Conservation (phyloP, 1,140 invertebrate genomes). For the Diachasmimorpha longicaudata region DNA sequence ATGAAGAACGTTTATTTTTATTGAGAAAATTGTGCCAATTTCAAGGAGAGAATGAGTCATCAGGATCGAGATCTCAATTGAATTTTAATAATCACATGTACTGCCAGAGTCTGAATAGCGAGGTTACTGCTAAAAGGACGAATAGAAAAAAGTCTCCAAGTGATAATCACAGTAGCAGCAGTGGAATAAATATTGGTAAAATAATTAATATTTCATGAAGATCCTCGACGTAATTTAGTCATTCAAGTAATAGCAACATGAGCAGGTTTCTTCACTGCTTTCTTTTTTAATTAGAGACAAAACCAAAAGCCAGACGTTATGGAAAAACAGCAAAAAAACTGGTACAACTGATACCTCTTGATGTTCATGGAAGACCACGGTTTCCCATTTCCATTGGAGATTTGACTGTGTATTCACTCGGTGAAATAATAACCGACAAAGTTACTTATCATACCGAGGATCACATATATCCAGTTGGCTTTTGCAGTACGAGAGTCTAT, state of each 20-base stretch:
- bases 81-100: constrained; percentile 43
- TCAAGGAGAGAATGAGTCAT: constrained; percentile 64
- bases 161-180: constrained; percentile 18
- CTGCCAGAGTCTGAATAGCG: constrained; percentile 39
- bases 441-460: constrained; percentile 75
- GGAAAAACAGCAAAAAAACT: constrained; percentile 50
- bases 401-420: constrained; percentile 78
- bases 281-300: constrained; percentile 37
- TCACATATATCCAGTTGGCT: constrained; percentile 81
- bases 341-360: constrained; percentile 72
- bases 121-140: constrained; percentile 45
- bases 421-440: constrained; percentile 76
- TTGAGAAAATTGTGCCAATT: constrained; percentile 71
- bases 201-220: background rate
- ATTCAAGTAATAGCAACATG: background rate
- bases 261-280: background rate
- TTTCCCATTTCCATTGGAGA: constrained; percentile 78
- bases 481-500: constrained; percentile 80
- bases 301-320: constrained; percentile 48
- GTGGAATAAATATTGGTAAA: background rate
- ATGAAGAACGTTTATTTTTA: constrained; percentile 78
- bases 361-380: constrained; percentile 72
- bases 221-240: no score
- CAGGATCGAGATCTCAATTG: constrained; percentile 38
- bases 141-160: constrained; percentile 46